phyloP scores from a whole-genome alignment of 2,797 vertebrate genomes.

The Trematomus bernacchii region DNA sequence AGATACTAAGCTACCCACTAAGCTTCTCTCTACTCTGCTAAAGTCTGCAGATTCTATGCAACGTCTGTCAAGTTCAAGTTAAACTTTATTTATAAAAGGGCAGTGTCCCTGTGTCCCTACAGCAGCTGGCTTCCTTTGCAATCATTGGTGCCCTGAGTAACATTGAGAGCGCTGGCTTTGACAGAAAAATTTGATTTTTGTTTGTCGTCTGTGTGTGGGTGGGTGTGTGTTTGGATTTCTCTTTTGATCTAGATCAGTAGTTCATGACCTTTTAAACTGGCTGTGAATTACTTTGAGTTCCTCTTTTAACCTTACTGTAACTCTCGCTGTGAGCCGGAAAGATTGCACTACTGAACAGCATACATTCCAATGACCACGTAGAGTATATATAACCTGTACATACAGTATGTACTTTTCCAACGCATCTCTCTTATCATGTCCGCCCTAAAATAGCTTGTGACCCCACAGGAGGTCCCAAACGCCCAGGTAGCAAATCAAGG shows the following conservation, averaged over 20 bases:
- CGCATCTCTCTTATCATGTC: constrained; percentile 36
- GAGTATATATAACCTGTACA: background rate
- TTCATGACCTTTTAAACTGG: constrained; percentile 31
- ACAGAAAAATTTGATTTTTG: constrained; percentile 31
- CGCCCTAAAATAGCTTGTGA: constrained; percentile 63
- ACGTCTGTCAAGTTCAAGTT: constrained; percentile 75
- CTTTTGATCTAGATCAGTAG: constrained; percentile 26
- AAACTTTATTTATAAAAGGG: constrained; percentile 69
- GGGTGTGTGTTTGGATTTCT: constrained; percentile 32
- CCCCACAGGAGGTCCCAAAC: constrained; percentile 60
- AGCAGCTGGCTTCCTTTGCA: constrained; percentile 60
- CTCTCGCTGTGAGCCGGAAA: background rate
- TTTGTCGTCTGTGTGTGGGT: constrained; percentile 13
- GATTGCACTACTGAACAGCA: background rate
- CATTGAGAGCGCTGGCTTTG: constrained; percentile 24
- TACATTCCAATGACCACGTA: background rate
- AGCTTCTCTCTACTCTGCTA: constrained; percentile 69
- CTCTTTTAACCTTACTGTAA: background rate
- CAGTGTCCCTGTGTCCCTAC: constrained; percentile 56
- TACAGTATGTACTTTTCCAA: constrained; percentile 16
- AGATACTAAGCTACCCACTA: constrained; percentile 76
- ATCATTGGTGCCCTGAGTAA: constrained; percentile 18
- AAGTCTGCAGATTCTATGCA: constrained; percentile 71
- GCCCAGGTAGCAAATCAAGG: constrained; percentile 67
- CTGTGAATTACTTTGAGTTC: constrained; percentile 15